Conservation (phyloP, 2,113 vertebrate species). For the Xenopus tropicalis region DNA sequence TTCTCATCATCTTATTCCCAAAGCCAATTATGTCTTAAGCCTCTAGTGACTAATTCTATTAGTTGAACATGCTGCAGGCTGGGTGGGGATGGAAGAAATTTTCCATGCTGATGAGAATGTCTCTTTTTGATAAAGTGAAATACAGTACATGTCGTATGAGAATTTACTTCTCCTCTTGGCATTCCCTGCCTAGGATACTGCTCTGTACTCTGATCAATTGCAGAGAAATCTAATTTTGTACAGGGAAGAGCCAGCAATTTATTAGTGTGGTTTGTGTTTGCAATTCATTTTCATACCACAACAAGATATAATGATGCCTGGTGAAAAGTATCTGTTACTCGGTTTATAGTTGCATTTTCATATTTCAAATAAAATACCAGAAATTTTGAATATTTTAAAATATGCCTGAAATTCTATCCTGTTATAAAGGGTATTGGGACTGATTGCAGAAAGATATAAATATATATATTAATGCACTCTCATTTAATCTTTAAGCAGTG, state of each 20-base stretch:
- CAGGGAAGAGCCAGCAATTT: background rate
- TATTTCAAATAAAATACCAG: too few relatives aligned
- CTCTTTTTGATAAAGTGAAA: constrained; percentile 8
- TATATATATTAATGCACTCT: too few relatives aligned
- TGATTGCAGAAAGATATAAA: too few relatives aligned
- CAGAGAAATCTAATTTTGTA: background rate
- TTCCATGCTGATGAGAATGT: constrained; percentile 9
- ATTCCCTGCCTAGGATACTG: background rate
- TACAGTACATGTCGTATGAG: background rate
- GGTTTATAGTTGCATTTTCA: background rate
- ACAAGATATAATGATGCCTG: constrained; percentile 12
- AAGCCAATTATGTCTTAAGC: constrained; percentile 3
- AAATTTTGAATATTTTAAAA: too few relatives aligned
- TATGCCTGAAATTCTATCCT: too few relatives aligned
- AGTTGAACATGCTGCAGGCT: background rate
- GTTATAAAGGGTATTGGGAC: too few relatives aligned
- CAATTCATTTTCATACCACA: constrained; percentile 7
- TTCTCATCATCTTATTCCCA: constrained; percentile 2
- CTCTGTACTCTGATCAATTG: background rate
- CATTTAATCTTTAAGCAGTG: too few relatives aligned
- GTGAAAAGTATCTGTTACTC: constrained; percentile 1
- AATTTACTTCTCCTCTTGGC: constrained; percentile 5
- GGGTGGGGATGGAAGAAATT: background rate
- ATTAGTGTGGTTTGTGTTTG: background rate
- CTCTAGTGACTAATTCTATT: background rate